A percentile compares a stretch with the other conserved stretches of the same genome.
These are phyloP conservation scores for Cyanistes caeruleus DNA, from an alignment of 2,113 vertebrate genomes.

Conservation along the genomic window DNA sequence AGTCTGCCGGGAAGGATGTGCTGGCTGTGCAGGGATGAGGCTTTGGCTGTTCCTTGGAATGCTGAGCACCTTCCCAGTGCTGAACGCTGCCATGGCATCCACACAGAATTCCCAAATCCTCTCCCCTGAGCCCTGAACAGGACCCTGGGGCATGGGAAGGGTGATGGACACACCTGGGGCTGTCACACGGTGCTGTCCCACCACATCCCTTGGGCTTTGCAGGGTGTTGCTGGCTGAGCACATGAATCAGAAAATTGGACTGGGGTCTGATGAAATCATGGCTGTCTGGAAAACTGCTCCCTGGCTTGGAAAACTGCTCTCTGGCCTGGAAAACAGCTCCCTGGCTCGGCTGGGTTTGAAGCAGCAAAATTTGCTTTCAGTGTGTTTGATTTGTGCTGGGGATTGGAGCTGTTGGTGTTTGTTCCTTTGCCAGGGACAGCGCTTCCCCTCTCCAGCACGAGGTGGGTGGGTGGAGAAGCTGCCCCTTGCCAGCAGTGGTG, in stretches of 20 bases:
- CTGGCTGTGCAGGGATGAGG: background rate
- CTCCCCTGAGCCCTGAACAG: background rate
- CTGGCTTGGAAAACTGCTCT: background rate
- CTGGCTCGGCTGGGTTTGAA: background rate
- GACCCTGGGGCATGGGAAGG: background rate
- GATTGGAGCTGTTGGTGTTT: background rate
- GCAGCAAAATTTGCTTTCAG: background rate
- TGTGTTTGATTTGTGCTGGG: fast-evolving
- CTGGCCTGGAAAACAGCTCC: background rate
- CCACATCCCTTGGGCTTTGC: background rate
- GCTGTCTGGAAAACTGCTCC: background rate
- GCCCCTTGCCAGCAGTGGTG: background rate
- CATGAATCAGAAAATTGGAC: background rate
- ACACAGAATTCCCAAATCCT: fast-evolving
- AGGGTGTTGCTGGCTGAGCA: background rate
- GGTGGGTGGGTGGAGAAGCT: background rate
- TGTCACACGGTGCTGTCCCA: background rate
- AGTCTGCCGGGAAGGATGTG: background rate
- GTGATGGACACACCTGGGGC: background rate
- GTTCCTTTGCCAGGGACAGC: background rate
- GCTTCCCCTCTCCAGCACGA: background rate
- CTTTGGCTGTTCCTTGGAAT: background rate
- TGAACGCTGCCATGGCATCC: fast-evolving
- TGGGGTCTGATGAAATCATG: background rate
- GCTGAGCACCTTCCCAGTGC: background rate